Percentiles rank a stretch among this genome's conserved stretches.
Conservation (phyloP, 2,797 vertebrate genomes). For the Phalanger gymnotis region DNA sequence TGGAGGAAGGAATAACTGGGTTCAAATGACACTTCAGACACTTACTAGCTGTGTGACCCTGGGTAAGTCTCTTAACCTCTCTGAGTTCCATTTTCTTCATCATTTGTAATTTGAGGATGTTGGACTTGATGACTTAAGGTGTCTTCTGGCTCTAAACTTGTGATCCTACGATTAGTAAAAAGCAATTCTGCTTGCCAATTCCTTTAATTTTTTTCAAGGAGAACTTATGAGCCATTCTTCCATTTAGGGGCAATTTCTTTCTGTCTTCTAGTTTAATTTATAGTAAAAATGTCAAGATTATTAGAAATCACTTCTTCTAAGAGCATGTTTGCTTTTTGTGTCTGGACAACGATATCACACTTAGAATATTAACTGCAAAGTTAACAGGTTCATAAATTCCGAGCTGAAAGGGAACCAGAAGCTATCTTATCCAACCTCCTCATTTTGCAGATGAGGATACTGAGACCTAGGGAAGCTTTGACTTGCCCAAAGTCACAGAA, state of each 20-base stretch:
- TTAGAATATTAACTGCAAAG: neutral
- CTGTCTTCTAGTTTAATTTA: neutral
- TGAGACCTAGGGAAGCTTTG: neutral
- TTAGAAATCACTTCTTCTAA: neutral
- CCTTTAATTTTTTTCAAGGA: neutral
- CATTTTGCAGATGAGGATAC: neutral
- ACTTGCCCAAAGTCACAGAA: neutral
- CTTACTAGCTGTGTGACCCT: neutral
- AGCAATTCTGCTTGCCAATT: neutral
- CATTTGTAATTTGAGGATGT: neutral
- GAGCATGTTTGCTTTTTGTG: neutral
- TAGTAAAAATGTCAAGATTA: neutral
- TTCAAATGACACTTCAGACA: neutral
- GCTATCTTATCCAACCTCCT: neutral
- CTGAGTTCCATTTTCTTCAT: neutral
- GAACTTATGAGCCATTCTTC: neutral
- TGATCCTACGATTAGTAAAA: neutral
- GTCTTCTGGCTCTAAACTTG: neutral
- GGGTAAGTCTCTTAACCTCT: neutral
- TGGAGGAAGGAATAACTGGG: neutral
- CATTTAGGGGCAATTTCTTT: neutral
- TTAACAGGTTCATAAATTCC: neutral
- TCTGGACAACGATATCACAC: neutral
- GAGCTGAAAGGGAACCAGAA: neutral
- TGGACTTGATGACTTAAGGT: neutral